phyloP scores from a whole-genome alignment of 2,888 invertebrate species.

The Dolomedes plantarius region DNA sequence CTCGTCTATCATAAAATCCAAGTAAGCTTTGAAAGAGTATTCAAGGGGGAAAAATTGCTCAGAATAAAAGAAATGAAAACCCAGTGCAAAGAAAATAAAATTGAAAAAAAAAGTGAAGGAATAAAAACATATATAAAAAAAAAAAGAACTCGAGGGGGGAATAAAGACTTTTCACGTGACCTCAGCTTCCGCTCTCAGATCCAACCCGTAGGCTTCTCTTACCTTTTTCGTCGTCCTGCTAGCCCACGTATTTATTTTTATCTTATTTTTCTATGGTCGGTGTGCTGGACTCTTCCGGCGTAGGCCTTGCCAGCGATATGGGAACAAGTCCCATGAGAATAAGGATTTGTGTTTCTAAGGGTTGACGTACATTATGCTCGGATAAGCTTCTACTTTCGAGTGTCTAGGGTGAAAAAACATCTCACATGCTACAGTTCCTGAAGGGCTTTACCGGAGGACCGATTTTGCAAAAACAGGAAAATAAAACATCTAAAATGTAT shows the following conservation, averaged over 20 bases:
- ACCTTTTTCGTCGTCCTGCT: background rate
- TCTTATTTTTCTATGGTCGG: background rate
- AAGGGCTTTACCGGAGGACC: no score
- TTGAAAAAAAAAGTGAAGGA: background rate
- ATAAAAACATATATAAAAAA: background rate
- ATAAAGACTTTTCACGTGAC: background rate
- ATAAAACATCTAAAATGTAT: no score
- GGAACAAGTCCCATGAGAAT: no score
- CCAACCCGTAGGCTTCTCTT: background rate
- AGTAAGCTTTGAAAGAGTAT: background rate
- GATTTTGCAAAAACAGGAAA: no score
- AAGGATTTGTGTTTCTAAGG: no score
- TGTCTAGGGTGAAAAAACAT: no score
- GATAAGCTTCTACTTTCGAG: no score
- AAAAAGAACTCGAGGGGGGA: constrained; percentile 3
- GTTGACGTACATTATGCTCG: no score
- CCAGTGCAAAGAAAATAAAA: no score
- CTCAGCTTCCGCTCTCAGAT: constrained; percentile 6
- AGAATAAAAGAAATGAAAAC: background rate
- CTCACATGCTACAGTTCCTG: no score
- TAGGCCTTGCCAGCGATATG: no score
- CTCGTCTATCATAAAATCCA: background rate
- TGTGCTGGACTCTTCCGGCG: background rate
- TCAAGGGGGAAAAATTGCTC: no score
- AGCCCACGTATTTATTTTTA: constrained; percentile 7